phyloP scores from a whole-genome alignment of 2,888 invertebrate species.

The Erebia epiphron region DNA sequence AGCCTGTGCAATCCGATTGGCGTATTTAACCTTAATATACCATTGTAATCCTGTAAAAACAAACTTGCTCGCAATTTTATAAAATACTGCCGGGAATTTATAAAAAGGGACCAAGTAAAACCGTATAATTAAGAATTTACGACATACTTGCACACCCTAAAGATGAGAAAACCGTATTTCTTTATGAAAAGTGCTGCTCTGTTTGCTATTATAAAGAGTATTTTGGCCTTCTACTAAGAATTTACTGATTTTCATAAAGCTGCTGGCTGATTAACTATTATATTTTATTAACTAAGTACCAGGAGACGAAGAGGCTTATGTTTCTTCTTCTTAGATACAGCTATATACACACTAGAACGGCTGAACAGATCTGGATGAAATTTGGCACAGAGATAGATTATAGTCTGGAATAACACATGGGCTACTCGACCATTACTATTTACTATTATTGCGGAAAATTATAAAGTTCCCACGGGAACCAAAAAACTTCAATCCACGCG shows the following conservation, averaged over 20 bases:
- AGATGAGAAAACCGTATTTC: conserved; percentile 17
- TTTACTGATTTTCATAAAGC: conserved; percentile 12
- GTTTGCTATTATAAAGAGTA: conserved; percentile 1
- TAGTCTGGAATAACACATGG: too few species aligned
- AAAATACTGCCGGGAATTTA: background rate
- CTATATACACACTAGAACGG: background rate
- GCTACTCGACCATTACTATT: too few species aligned
- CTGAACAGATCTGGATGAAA: too few species aligned
- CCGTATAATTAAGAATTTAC: conserved; percentile 16
- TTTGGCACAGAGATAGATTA: too few species aligned
- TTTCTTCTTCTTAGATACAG: background rate
- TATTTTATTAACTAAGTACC: background rate
- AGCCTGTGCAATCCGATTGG: background rate
- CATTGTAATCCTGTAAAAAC: background rate
- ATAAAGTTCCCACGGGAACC: too few species aligned
- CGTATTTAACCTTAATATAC: background rate
- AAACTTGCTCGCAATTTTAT: background rate
- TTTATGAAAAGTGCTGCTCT: conserved; percentile 15
- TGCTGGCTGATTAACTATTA: too few species aligned
- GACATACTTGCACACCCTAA: conserved; percentile 2
- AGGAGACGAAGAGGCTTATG: background rate
- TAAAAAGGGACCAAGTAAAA: background rate
- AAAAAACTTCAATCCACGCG: too few species aligned
- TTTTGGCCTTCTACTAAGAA: background rate
- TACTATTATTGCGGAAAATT: too few species aligned